Evolutionary conservation across 2,113 vertebrate species (phyloP).

Genomic region (Grus americana): DNA sequence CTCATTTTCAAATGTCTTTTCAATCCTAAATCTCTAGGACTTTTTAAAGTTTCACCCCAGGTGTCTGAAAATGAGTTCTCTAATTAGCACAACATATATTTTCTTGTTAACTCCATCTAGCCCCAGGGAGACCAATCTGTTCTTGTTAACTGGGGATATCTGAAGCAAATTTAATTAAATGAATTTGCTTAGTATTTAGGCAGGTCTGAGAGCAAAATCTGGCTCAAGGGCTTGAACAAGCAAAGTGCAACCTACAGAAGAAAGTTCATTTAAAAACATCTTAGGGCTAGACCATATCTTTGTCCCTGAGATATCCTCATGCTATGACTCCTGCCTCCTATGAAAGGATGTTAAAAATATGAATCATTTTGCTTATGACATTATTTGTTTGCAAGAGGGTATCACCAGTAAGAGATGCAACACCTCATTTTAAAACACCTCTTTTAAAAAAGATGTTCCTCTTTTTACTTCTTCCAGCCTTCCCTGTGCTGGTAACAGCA

Average conservation of each 20-base stretch:
- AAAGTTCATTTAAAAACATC: not conserved
- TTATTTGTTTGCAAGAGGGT: not conserved
- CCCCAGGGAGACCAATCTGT: constrained; percentile 51
- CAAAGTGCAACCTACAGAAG: not conserved
- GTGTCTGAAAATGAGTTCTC: constrained; percentile 50
- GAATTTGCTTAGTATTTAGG: constrained; percentile 32
- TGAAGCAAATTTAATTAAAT: constrained; percentile 56
- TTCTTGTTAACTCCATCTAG: constrained; percentile 50
- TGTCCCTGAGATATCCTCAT: not conserved
- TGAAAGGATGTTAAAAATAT: not conserved
- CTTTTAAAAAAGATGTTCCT: not conserved
- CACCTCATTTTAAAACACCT: not conserved
- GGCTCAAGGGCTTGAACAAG: constrained; percentile 24
- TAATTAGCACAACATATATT: constrained; percentile 66
- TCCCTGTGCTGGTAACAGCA: not conserved
- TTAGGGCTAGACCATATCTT: not conserved
- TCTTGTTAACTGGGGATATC: constrained; percentile 50
- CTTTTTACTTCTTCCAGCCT: not conserved
- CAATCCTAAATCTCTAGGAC: constrained; percentile 20
- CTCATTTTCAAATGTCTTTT: constrained; percentile 10
- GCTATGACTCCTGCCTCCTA: not conserved
- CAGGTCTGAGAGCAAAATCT: constrained; percentile 23
- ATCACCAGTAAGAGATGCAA: not conserved
- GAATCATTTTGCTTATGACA: not conserved
- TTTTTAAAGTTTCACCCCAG: constrained; percentile 35